Percentiles rank a stretch among this genome's conserved stretches.
Evolutionary conservation across 2,797 vertebrate genomes (phyloP).

Genomic region (Halcyon chelicuti): DNA sequence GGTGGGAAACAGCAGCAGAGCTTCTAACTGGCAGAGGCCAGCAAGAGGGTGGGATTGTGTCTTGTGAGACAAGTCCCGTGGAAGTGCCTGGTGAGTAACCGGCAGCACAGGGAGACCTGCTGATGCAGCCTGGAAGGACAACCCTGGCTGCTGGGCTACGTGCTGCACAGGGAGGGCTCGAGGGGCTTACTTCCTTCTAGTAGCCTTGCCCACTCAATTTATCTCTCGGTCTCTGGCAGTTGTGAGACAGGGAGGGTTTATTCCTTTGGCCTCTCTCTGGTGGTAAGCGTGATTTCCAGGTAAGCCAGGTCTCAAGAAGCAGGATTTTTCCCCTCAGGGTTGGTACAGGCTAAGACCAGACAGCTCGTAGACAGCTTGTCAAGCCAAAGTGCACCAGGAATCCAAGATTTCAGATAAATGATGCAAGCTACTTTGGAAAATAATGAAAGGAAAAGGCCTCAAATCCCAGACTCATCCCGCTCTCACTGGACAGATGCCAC

Average conservation of each 20-base stretch:
- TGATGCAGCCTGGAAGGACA: neutral
- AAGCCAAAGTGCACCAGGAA: neutral
- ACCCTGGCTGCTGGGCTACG: neutral
- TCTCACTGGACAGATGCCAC: neutral
- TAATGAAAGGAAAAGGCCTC: neutral
- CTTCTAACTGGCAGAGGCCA: neutral
- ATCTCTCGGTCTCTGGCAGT: neutral
- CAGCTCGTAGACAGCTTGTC: too few species aligned
- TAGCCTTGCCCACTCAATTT: neutral
- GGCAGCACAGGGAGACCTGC: neutral
- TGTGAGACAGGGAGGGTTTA: neutral
- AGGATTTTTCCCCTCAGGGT: neutral
- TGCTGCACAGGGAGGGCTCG: neutral
- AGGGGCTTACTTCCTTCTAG: neutral
- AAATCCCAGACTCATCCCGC: neutral
- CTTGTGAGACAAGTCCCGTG: neutral
- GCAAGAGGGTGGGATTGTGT: neutral
- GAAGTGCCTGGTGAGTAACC: neutral
- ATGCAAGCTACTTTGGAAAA: neutral
- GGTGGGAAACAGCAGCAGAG: neutral
- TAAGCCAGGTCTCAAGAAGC: neutral
- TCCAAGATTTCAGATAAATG: neutral
- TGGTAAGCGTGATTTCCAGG: neutral
- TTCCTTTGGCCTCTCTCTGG: neutral
- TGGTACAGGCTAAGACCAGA: too few species aligned